A percentile compares a stretch with the other conserved stretches of the same genome.
These are phyloP conservation scores for Ormia ochracea DNA, from an alignment of 2,888 invertebrate genomes.

Conservation along the genomic window DNA sequence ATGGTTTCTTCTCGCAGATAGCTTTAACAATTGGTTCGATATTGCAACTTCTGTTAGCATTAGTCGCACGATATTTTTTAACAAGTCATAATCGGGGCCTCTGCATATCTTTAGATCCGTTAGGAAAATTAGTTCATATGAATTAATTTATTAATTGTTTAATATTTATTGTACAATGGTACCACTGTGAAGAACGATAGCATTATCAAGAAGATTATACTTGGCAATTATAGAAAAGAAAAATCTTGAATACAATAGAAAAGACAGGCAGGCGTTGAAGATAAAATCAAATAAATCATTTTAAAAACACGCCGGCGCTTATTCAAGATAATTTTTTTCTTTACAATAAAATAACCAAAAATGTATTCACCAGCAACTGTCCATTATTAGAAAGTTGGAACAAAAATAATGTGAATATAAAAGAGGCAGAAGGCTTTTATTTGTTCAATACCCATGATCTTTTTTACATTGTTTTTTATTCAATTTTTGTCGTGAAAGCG, in stretches of 20 bases:
- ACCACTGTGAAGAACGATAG: background rate
- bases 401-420: no score
- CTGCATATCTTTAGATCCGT: no score
- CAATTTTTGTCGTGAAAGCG: no score
- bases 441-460: background rate
- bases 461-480: no score
- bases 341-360: background rate
- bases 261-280: background rate
- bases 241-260: background rate
- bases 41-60: no score
- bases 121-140: background rate
- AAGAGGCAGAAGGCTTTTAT: background rate
- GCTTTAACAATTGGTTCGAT: no score
- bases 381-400: background rate
- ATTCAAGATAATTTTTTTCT: background rate
- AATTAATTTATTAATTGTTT: background rate
- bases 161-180: background rate
- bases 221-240: background rate
- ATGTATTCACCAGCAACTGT: background rate
- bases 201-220: background rate
- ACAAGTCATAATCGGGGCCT: no score
- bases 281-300: conserved; percentile 29
- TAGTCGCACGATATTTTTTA: no score
- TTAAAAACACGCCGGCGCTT: conserved; percentile 15
- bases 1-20: no score